Conservation (phyloP, 2,888 invertebrate species). For the Cartodere bifasciata region DNA sequence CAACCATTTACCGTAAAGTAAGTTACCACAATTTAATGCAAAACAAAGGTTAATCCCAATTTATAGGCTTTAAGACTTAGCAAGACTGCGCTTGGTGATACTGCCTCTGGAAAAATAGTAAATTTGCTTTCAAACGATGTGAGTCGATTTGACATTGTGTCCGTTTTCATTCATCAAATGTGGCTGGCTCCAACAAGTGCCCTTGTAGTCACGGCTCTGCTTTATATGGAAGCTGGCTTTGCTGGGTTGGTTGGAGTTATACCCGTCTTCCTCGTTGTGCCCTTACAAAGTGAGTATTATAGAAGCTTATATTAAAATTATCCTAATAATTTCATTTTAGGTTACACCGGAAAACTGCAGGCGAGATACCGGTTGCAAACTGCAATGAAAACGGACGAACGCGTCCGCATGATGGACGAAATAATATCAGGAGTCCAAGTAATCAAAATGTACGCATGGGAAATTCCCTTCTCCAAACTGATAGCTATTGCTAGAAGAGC, state of each 20-base stretch:
- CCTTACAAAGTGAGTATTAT: conserved; percentile 58
- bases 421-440: conserved; percentile 87
- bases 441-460: conserved; percentile 66
- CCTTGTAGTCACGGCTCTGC: conserved; percentile 60
- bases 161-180: conserved; percentile 72
- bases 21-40: conserved; percentile 13
- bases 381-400: conserved; percentile 74
- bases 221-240: conserved; percentile 62
- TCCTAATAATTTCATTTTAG: conserved; percentile 31
- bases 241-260: conserved; percentile 67
- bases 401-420: conserved; percentile 90
- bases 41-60: too few species aligned
- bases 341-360: conserved; percentile 51
- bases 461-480: conserved; percentile 53
- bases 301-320: neutral
- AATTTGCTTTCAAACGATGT: conserved; percentile 92
- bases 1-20: conserved; percentile 79
- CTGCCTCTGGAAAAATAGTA: conserved; percentile 80
- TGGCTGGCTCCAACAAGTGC: conserved; percentile 68
- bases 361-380: conserved; percentile 60
- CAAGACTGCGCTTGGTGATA: conserved; percentile 53
- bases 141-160: conserved; percentile 77
- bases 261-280: conserved; percentile 65
- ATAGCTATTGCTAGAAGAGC: conserved; percentile 44
- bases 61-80: conserved; percentile 57